Evolutionary conservation across 1,140 invertebrate species (phyloP).

Genomic region (Melanaphis sacchari): DNA sequence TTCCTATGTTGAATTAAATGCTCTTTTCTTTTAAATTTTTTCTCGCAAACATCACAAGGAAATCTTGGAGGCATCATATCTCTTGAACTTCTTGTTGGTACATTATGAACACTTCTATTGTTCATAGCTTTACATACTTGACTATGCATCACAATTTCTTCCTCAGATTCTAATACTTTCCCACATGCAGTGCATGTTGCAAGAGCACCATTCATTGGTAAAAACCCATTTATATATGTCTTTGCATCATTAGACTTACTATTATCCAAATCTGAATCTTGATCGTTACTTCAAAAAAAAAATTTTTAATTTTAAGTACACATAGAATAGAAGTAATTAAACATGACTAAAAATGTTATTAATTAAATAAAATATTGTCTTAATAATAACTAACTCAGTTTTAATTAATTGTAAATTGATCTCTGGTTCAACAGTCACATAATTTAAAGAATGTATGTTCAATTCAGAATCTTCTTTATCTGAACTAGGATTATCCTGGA

Average conservation of each 20-base stretch:
- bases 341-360: not conserved
- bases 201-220: conserved; percentile 25
- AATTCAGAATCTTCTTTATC: conserved; percentile 47
- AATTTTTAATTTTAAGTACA: not conserved
- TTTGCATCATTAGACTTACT: conserved; percentile 13
- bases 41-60: conserved; percentile 68
- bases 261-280: conserved; percentile 49
- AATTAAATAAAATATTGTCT: not conserved
- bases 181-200: conserved; percentile 61
- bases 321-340: not conserved
- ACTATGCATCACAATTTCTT: conserved; percentile 60
- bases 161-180: conserved; percentile 60
- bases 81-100: not conserved
- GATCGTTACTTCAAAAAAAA: conserved; percentile 42
- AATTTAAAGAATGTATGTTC: conserved; percentile 12
- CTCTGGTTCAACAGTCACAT: conserved; percentile 54
- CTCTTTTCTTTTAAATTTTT: conserved; percentile 70
- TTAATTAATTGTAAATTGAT: conserved; percentile 43
- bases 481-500: conserved; percentile 47
- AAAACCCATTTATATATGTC: conserved; percentile 48
- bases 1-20: conserved; percentile 72
- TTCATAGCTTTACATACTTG: conserved; percentile 46
- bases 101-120: not conserved
- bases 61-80: conserved; percentile 48
- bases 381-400: conserved; percentile 32